Evolutionary conservation across 2,888 invertebrate species (phyloP).

Genomic region (Lapara coniferarum): DNA sequence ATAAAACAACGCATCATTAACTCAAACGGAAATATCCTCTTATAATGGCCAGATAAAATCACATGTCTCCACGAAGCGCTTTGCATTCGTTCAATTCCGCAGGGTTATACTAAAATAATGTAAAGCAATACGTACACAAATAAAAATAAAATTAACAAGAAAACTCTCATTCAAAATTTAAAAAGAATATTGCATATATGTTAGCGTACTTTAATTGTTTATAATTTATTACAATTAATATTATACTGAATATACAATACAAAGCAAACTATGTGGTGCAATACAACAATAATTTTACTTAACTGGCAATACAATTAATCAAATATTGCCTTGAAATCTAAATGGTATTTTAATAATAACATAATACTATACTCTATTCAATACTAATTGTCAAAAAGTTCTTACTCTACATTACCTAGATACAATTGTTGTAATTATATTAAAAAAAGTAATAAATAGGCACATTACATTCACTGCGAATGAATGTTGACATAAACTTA

Average conservation of each 20-base stretch:
- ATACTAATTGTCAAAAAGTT: slow-evolving; percentile 72
- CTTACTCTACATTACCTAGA: slow-evolving; percentile 62
- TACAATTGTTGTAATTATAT: slow-evolving; percentile 69
- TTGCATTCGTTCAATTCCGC: not conserved
- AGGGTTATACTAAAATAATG: not conserved
- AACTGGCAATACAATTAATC: slow-evolving; percentile 48
- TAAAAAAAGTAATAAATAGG: slow-evolving; percentile 78
- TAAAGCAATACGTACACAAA: slow-evolving; percentile 16
- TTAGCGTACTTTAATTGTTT: slow-evolving; percentile 50
- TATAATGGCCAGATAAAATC: not conserved
- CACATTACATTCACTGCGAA: slow-evolving; percentile 75
- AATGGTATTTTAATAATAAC: slow-evolving; percentile 48
- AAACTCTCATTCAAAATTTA: slow-evolving; percentile 39
- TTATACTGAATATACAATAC: slow-evolving; percentile 75
- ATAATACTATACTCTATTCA: slow-evolving; percentile 63
- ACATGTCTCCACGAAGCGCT: not conserved
- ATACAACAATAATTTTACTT: slow-evolving; percentile 45
- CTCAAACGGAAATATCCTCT: not conserved
- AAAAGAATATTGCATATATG: slow-evolving; percentile 65
- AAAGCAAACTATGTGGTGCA: slow-evolving; percentile 49
- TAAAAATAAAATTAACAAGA: slow-evolving; percentile 32
- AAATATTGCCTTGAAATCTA: slow-evolving; percentile 48
- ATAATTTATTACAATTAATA: slow-evolving; percentile 65
- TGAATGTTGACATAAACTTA: slow-evolving; percentile 65
- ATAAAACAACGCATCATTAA: slow-evolving; percentile 28